Conservation (phyloP, 2,113 vertebrate genomes). For the Archilochus colubris region DNA sequence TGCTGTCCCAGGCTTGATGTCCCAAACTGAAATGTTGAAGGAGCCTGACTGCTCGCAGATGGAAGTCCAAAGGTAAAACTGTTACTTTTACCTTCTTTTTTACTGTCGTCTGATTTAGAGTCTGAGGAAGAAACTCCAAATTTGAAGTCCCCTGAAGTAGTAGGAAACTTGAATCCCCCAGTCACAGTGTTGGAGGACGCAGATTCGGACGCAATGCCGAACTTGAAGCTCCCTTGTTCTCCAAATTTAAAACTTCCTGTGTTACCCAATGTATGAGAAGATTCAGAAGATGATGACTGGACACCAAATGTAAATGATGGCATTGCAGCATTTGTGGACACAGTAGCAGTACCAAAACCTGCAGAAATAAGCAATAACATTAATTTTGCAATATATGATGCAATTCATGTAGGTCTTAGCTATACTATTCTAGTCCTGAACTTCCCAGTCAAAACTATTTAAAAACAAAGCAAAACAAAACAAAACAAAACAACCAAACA, state of each 20-base stretch:
- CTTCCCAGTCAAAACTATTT: not conserved
- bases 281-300: slow-evolving; percentile 71
- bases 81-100: slow-evolving; percentile 77
- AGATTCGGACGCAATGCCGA: slow-evolving; percentile 72
- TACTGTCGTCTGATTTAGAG: slow-evolving; percentile 76
- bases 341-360: slow-evolving; percentile 75
- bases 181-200: slow-evolving; percentile 51
- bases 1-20: slow-evolving; percentile 69
- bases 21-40: slow-evolving; percentile 78
- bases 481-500: too few species aligned
- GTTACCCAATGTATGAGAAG: slow-evolving; percentile 65
- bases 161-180: slow-evolving; percentile 76
- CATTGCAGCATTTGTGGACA: slow-evolving; percentile 54
- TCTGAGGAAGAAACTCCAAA: slow-evolving; percentile 77
- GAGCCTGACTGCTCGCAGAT: slow-evolving; percentile 56
- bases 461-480: not conserved
- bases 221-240: slow-evolving; percentile 77
- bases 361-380: slow-evolving; percentile 2
- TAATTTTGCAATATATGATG: not conserved
- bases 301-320: slow-evolving; percentile 81
- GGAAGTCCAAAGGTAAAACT: slow-evolving; percentile 84
- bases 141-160: slow-evolving; percentile 72
- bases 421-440: not conserved
- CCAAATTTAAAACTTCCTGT: slow-evolving; percentile 86
- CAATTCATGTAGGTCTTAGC: not conserved